Evolutionary conservation across 2,797 vertebrate species (phyloP).

Genomic region (Ctenosaura bakeri): DNA sequence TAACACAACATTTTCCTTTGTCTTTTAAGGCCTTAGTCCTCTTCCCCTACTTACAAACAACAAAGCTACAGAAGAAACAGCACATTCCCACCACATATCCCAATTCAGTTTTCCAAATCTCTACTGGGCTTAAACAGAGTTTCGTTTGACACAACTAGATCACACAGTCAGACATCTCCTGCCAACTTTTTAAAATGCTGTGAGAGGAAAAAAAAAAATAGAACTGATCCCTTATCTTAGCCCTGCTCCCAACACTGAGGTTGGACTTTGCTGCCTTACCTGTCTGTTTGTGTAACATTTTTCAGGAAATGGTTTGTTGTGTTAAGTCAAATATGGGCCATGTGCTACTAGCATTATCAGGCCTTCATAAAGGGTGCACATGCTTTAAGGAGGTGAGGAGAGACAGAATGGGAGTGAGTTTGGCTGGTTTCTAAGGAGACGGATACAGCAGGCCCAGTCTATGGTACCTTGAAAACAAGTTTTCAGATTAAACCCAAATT

Average conservation of each 20-base stretch:
- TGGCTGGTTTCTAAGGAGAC: not conserved
- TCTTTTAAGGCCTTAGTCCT: no score
- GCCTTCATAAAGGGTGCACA: not conserved
- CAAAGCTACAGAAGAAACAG: not conserved
- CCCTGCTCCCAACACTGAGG: no score
- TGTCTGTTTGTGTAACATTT: not conserved
- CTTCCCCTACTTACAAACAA: not conserved
- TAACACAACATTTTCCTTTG: conserved; percentile 32
- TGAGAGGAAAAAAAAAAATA: not conserved
- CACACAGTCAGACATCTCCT: not conserved
- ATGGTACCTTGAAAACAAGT: no score
- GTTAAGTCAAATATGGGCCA: no score
- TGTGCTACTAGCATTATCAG: not conserved
- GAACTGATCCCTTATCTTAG: not conserved
- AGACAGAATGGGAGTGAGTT: not conserved
- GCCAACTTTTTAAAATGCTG: not conserved
- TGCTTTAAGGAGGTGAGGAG: not conserved
- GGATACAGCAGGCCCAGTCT: no score
- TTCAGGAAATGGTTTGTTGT: not conserved
- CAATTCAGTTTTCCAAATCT: not conserved
- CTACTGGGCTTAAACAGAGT: no score
- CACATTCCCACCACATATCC: not conserved
- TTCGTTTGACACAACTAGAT: not conserved
- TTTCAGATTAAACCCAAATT: no score
- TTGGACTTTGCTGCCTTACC: not conserved